A percentile compares a stretch with the other conserved stretches of the same genome.
Conservation (phyloP, 1,140 invertebrate species). For the Brachionus calyciflorus region DNA sequence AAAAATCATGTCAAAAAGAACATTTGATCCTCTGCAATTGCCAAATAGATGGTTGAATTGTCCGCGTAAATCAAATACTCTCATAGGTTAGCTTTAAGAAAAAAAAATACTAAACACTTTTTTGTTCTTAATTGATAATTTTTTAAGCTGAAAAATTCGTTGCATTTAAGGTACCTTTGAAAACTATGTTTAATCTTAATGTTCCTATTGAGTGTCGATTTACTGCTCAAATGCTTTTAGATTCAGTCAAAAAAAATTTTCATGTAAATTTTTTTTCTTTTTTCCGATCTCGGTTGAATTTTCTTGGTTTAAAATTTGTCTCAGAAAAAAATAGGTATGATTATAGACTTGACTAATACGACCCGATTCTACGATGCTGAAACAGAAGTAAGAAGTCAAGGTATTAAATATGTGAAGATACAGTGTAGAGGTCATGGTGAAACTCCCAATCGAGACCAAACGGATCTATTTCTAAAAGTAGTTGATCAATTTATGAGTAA, state of each 20-base stretch:
- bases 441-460: constrained; percentile 69
- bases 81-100: constrained; percentile 69
- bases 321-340: constrained; percentile 80
- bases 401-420: constrained; percentile 77
- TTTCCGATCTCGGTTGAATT: not conserved
- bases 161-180: constrained; percentile 88
- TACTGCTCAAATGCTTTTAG: constrained; percentile 73
- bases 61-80: constrained; percentile 75
- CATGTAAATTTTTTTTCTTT: constrained; percentile 64
- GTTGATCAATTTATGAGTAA: constrained; percentile 76
- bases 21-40: constrained; percentile 55
- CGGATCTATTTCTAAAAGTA: constrained; percentile 72
- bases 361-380: constrained; percentile 80
- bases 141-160: constrained; percentile 63
- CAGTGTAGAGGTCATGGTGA: constrained; percentile 72
- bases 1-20: constrained; percentile 7
- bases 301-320: not conserved
- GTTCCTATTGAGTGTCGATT: constrained; percentile 77
- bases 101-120: too few species aligned
- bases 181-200: constrained; percentile 71
- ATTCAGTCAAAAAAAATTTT: constrained; percentile 59
- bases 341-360: constrained; percentile 95
- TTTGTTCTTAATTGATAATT: constrained; percentile 55
- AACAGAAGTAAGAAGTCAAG: constrained; percentile 71
- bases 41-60: constrained; percentile 87